These are phyloP conservation scores for Leptestheria dahalacensis DNA, from an alignment of 1,140 invertebrate genomes.

Conservation along the genomic window DNA sequence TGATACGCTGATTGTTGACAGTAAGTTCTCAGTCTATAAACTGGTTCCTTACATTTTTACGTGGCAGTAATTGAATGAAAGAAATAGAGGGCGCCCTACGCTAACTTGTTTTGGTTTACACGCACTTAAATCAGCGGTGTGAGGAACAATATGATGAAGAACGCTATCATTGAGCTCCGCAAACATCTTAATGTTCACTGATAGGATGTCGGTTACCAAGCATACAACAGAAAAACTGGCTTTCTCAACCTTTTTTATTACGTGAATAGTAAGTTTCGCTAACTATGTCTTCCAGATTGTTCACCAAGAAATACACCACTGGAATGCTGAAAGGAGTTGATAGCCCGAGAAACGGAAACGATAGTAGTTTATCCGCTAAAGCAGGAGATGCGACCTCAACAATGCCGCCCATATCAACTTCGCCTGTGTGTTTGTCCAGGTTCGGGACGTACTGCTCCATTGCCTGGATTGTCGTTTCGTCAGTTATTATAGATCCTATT, in stretches of 20 bases:
- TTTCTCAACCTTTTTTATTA: background rate
- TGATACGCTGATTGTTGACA: background rate
- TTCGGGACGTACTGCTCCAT: background rate
- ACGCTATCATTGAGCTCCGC: background rate
- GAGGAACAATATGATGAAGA: background rate
- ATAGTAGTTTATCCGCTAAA: background rate
- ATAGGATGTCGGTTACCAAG: background rate
- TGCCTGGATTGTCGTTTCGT: background rate
- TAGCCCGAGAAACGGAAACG: background rate
- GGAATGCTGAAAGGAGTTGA: background rate
- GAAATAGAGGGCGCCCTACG: background rate
- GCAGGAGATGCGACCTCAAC: background rate
- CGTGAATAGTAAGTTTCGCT: background rate
- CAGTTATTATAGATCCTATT: background rate
- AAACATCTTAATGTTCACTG: background rate
- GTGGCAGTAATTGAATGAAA: background rate
- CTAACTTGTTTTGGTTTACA: background rate
- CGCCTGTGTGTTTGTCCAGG: background rate
- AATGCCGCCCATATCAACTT: background rate
- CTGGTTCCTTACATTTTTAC: background rate
- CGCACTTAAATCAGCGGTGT: background rate
- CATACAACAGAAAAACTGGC: background rate
- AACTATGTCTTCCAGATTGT: background rate
- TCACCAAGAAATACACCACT: background rate
- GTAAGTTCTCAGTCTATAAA: background rate